Percentiles rank a stretch among this genome's conserved stretches.
These are phyloP conservation scores for Polia nebulosa DNA, from an alignment of 2,888 invertebrate species.

Conservation along the genomic window DNA sequence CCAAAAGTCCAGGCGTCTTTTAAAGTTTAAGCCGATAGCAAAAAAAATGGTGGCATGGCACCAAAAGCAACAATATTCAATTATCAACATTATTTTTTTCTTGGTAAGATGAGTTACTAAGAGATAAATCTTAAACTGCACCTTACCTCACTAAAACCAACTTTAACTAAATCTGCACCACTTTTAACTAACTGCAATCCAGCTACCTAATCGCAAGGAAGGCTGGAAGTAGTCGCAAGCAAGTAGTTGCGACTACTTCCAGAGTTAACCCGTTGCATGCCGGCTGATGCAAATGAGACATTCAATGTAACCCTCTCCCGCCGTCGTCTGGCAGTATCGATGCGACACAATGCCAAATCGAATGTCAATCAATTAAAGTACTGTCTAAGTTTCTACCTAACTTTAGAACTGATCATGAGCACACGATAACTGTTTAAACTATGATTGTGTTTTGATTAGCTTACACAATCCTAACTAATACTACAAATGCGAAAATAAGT, in stretches of 20 bases:
- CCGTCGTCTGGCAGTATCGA: slow-evolving; percentile 31
- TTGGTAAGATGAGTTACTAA: no score
- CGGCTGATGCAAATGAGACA: slow-evolving; percentile 34
- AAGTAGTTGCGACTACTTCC: no score
- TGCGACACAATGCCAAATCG: slow-evolving; percentile 18
- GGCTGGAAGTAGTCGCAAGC: no score
- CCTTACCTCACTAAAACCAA: not conserved
- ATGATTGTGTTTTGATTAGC: not conserved
- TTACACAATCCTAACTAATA: no score
- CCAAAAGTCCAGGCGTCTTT: no score
- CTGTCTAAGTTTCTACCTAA: not conserved
- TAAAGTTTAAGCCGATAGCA: no score
- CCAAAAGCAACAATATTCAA: no score
- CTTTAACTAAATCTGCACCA: not conserved
- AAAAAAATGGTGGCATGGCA: no score
- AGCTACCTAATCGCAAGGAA: slow-evolving; percentile 5
- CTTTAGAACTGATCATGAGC: not conserved
- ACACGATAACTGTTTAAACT: not conserved
- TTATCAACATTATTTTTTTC: no score
- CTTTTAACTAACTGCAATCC: slow-evolving; percentile 1
- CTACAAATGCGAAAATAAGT: no score
- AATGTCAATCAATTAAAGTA: slow-evolving; percentile 31
- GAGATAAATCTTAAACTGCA: no score
- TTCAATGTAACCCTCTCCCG: slow-evolving; percentile 11
- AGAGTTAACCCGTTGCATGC: slow-evolving; percentile 25